Percentiles rank a stretch among this genome's conserved stretches.
phyloP scores from a whole-genome alignment of 2,113 vertebrate genomes.

The Cricetomys ansorgei region DNA sequence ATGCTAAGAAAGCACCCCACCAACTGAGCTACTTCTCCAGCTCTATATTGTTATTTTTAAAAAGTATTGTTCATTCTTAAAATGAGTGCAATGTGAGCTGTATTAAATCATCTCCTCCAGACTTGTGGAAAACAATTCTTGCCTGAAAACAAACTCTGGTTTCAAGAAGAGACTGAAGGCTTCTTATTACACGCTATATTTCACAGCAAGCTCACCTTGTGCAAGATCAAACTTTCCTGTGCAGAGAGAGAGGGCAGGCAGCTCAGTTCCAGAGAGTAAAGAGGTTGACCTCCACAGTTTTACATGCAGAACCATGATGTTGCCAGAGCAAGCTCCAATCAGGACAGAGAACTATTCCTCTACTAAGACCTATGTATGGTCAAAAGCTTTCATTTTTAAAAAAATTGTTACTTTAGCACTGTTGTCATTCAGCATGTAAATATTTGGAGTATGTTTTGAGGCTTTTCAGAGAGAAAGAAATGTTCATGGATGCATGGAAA shows the following conservation, averaged over 20 bases:
- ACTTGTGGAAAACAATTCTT: background rate
- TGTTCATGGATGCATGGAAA: background rate
- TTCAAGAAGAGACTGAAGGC: slow-evolving; percentile 76
- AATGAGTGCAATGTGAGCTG: background rate
- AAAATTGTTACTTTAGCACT: background rate
- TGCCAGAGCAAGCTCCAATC: background rate
- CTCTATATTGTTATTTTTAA: background rate
- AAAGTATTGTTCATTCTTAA: background rate
- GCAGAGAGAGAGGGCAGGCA: slow-evolving; percentile 54
- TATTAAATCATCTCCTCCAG: background rate
- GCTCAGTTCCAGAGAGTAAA: slow-evolving; percentile 11
- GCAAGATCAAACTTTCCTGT: slow-evolving; percentile 71
- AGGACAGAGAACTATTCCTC: background rate
- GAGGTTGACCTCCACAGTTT: slow-evolving; percentile 38
- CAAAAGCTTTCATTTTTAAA: background rate
- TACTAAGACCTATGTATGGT: background rate
- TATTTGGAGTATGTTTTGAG: slow-evolving; percentile 11
- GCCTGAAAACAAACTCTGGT: slow-evolving; percentile 76
- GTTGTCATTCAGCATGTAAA: background rate
- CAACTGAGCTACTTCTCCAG: background rate
- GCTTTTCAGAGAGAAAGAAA: background rate
- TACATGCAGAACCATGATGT: background rate
- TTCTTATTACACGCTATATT: slow-evolving; percentile 74
- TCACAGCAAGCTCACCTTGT: slow-evolving; percentile 75
- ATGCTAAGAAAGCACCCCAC: background rate